Conservation (phyloP, 2,797 vertebrate species). For the Agapornis canus region DNA sequence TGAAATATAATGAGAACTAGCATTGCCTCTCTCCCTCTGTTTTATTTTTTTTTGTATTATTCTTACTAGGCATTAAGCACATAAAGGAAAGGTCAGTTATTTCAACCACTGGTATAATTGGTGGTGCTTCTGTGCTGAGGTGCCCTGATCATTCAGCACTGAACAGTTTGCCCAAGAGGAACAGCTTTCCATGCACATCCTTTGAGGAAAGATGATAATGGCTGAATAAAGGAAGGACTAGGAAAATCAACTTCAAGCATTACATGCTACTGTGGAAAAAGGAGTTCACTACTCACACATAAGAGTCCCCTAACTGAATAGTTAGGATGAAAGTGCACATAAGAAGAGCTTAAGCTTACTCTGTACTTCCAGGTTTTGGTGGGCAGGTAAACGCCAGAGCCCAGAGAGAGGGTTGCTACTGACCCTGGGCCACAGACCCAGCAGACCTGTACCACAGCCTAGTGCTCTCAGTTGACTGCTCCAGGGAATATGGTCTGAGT, state of each 20-base stretch:
- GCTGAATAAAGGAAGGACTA: neutral
- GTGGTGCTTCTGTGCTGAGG: neutral
- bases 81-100: neutral
- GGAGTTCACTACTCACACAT: neutral
- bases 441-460: neutral
- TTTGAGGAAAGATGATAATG: neutral
- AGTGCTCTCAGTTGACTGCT: neutral
- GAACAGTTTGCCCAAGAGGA: neutral
- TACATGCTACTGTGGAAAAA: neutral
- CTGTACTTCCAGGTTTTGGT: neutral
- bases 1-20: neutral
- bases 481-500: neutral
- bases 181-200: neutral
- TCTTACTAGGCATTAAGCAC: neutral
- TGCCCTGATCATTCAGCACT: neutral
- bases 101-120: neutral
- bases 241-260: neutral
- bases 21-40: fast-evolving
- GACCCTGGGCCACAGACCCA: neutral
- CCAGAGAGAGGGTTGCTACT: neutral
- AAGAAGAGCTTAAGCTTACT: neutral
- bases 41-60: neutral
- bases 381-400: neutral
- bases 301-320: neutral
- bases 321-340: neutral